Evolutionary conservation across 2,888 invertebrate species (phyloP), one percentile per base, ranked within the genome.

Genomic region (Ophion slaviceki): DNA sequence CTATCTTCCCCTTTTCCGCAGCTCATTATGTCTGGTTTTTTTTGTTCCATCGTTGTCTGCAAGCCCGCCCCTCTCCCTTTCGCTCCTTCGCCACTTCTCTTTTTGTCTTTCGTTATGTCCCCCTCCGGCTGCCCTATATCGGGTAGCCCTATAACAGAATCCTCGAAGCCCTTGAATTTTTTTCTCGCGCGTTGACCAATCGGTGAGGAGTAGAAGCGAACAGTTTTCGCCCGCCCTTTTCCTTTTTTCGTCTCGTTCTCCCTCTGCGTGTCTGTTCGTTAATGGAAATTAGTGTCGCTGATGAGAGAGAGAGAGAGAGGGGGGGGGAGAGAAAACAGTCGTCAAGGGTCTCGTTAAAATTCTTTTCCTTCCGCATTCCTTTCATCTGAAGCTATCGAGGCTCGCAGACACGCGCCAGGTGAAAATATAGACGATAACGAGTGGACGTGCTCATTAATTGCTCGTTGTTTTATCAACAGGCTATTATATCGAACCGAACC

Each of bases 301-400:
- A 71, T 70, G 78, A 81, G 74, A 64, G 53, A 53, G 53, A 53
- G 17, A 53, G 40, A 6, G 78, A 81, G 74, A 64, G 17, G 53
- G 32, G 32, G 32, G 32, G 32, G 32, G 80, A 24, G 61, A n/a
- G 59, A n/a, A 47, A 53, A 76, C 28, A 62, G 66, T 74, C 24
- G 20, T 70, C 62, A 78, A 85, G 74, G 75, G 66, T 59, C 81
- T 85, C 81, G 78, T 85, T 85, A 85, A 82, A 82, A 85, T 85
- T 75, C 74, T 57, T 85, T 82, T 79, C 70, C 78, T 70, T 62
- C 24, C 59, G 70, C 67, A 11, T 66, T 28, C 28, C 40, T 45
- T n/a, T 14, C 40, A 36, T 57, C 28, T 61, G 11, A 62, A n/a
- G 1, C 81, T 32, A 53, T 53, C 71, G 47, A 45, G 66, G 64